A percentile compares a stretch with the other conserved stretches of the same genome.
phyloP scores from a whole-genome alignment of 2,888 invertebrate genomes.

The Cynaeus angustus region DNA sequence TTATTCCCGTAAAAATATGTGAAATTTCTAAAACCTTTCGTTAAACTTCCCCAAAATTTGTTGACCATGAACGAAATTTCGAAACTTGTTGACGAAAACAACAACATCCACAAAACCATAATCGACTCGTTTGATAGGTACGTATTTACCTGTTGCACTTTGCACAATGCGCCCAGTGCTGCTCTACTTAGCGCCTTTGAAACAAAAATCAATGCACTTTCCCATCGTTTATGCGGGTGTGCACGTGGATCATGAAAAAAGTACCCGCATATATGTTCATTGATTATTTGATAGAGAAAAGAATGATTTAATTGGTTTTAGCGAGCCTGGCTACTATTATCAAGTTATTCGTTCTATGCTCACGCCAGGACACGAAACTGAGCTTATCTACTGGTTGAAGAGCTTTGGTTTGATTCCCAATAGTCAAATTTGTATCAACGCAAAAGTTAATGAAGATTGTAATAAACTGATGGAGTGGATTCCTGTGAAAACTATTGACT shows the following conservation, averaged over 20 bases:
- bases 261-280: slow-evolving; percentile 46
- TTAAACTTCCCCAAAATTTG: not conserved
- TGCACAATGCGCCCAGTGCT: not conserved
- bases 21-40: not conserved
- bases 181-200: not conserved
- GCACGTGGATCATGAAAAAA: slow-evolving; percentile 7
- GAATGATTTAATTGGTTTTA: slow-evolving; percentile 50
- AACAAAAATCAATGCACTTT: slow-evolving; percentile 37
- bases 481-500: slow-evolving; percentile 70
- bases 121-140: slow-evolving; percentile 54
- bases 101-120: slow-evolving; percentile 50
- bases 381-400: slow-evolving; percentile 74
- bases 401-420: slow-evolving; percentile 71
- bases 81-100: slow-evolving; percentile 44
- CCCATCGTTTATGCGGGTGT: slow-evolving; percentile 23
- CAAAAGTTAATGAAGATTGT: slow-evolving; percentile 54
- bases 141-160: slow-evolving; percentile 44
- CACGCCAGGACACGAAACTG: slow-evolving; percentile 73
- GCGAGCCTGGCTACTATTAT: slow-evolving; percentile 71
- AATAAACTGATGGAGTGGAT: slow-evolving; percentile 69
- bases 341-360: slow-evolving; percentile 72
- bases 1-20: slow-evolving; percentile 7
- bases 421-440: slow-evolving; percentile 68
- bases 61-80: slow-evolving; percentile 25
- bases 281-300: slow-evolving; percentile 43